Evolutionary conservation across 1,140 invertebrate species (phyloP).

Genomic region (Zaprionus nigranus): DNA sequence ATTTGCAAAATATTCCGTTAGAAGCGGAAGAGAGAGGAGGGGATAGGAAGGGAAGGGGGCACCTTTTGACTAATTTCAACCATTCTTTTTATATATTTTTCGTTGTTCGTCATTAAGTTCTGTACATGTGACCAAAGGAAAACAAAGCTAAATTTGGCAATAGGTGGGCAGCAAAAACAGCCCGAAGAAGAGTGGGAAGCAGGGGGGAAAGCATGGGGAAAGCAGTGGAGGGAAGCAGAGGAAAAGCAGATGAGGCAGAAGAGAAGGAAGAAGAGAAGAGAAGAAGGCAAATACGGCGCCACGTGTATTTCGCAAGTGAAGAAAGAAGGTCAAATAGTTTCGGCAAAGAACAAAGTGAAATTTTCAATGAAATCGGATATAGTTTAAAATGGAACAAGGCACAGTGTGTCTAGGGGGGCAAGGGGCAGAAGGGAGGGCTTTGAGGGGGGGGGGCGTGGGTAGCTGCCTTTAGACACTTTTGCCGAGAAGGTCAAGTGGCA

Average conservation of each 20-base stretch:
- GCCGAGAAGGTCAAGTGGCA: conserved; percentile 20
- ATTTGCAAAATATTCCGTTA: conserved; percentile 6
- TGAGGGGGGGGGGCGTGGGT: too few relatives aligned
- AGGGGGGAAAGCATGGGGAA: too few relatives aligned
- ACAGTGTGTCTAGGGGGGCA: neutral
- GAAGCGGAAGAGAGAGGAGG: neutral
- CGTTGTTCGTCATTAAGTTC: conserved; percentile 43
- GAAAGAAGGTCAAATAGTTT: conserved; percentile 4
- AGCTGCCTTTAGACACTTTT: neutral
- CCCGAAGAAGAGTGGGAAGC: too few relatives aligned
- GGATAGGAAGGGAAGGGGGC: neutral
- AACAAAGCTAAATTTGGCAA: conserved; percentile 27
- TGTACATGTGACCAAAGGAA: conserved; percentile 59
- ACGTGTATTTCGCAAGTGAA: conserved; percentile 19
- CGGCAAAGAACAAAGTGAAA: conserved; percentile 1
- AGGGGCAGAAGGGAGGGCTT: neutral
- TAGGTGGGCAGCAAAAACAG: conserved; percentile 1
- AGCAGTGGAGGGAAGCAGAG: too few relatives aligned
- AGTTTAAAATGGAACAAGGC: neutral
- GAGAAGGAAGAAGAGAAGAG: neutral
- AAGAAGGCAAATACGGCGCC: conserved; percentile 9
- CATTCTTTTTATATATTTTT: neutral
- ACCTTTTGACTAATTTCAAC: conserved; percentile 20
- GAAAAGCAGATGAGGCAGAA: too few relatives aligned
- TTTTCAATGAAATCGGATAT: neutral